Conservation (phyloP, 2,888 invertebrate genomes). For the Lithophane semibrunnea region DNA sequence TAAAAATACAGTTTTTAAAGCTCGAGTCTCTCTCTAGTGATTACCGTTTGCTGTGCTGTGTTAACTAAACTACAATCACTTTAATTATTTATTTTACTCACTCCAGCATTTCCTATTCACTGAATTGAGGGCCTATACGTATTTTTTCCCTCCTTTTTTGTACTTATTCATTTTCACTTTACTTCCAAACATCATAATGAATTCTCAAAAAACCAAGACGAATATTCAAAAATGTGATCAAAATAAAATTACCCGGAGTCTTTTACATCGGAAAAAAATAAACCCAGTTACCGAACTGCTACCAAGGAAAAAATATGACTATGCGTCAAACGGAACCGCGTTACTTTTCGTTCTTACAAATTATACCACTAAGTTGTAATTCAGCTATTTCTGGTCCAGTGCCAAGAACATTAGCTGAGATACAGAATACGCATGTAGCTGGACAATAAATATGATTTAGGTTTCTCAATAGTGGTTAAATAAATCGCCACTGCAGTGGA, state of each 20-base stretch:
- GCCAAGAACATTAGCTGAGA: conserved; percentile 67
- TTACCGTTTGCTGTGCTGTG: neutral
- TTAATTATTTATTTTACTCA: neutral
- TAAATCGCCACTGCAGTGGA: conserved; percentile 59
- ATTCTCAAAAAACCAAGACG: neutral
- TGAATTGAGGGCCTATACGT: neutral
- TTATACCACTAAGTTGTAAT: conserved; percentile 64
- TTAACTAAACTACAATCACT: neutral
- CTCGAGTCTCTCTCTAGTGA: no score
- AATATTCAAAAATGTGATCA: conserved; percentile 25
- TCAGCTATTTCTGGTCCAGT: conserved; percentile 64
- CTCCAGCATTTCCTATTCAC: neutral
- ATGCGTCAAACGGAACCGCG: conserved; percentile 57
- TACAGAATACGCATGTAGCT: conserved; percentile 60
- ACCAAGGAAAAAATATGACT: conserved; percentile 32
- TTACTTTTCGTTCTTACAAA: conserved; percentile 59
- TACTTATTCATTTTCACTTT: neutral
- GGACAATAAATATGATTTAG: conserved; percentile 68
- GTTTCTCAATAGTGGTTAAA: conserved; percentile 58
- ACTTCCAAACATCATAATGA: neutral
- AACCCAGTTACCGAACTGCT: conserved; percentile 7
- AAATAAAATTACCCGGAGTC: conserved; percentile 35
- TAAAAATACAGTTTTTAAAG: neutral
- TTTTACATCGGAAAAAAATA: conserved; percentile 30
- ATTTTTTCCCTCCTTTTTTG: neutral